Evolutionary conservation across 2,113 vertebrate species (phyloP).

Genomic region (Hippocampus mohnikei): DNA sequence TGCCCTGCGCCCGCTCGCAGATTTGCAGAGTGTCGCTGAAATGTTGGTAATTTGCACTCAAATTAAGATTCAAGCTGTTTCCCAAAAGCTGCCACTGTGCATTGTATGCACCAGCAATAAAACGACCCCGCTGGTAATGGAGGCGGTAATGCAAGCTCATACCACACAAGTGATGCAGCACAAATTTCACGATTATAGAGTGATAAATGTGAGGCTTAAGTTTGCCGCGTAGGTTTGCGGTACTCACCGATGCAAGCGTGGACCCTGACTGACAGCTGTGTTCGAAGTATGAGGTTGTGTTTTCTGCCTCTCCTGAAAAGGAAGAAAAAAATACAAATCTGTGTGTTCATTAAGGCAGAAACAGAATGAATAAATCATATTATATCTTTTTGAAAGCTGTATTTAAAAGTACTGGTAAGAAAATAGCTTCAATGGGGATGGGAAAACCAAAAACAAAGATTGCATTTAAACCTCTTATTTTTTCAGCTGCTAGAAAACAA

Average conservation of each 20-base stretch:
- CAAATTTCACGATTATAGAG: constrained; percentile 10
- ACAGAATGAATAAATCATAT: constrained; percentile 13
- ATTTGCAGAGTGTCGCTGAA: constrained; percentile 20
- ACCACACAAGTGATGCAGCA: constrained; percentile 22
- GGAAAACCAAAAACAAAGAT: constrained; percentile 9
- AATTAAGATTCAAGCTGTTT: constrained; percentile 36
- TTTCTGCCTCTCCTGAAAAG: constrained; percentile 87
- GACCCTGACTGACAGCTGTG: constrained; percentile 92
- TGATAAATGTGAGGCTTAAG: constrained; percentile 13
- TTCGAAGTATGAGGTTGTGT: constrained; percentile 90
- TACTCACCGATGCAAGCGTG: constrained; percentile 96
- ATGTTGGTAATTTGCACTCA: constrained; percentile 34
- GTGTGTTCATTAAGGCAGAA: constrained; percentile 11
- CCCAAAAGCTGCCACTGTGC: constrained; percentile 49
- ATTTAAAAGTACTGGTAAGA: not conserved
- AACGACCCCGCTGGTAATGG: constrained; percentile 18
- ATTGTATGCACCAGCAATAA: constrained; percentile 31
- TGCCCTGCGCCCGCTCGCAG: constrained; percentile 20
- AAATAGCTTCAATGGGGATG: not conserved
- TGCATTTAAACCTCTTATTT: not conserved
- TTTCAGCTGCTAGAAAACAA: constrained; percentile 10
- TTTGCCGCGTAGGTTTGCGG: not conserved
- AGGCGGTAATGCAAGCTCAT: constrained; percentile 29
- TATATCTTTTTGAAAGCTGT: constrained; percentile 4
- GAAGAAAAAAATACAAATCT: constrained; percentile 15